Evolutionary conservation across 2,797 vertebrate genomes (phyloP).

Genomic region (Enteromius thamalakanensis): DNA sequence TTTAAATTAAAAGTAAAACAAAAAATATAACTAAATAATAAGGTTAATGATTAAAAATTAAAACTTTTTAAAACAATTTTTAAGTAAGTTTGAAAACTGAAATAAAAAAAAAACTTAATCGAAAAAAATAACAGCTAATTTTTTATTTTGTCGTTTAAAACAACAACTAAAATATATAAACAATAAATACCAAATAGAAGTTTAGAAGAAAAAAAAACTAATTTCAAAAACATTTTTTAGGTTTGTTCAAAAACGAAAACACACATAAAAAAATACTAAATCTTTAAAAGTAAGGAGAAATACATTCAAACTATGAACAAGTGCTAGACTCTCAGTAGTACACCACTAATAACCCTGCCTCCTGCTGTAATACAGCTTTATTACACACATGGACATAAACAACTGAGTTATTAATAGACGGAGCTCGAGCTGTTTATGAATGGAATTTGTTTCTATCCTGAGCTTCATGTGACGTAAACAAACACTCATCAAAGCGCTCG

Average conservation of each 20-base stretch:
- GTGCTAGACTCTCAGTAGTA: background rate
- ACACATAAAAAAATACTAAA: background rate
- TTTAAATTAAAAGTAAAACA: too few species aligned
- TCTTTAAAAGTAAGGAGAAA: background rate
- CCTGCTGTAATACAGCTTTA: background rate
- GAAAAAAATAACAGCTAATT: too few species aligned
- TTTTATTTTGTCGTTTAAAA: background rate
- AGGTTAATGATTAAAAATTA: too few species aligned
- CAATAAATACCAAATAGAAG: background rate
- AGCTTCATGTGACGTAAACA: background rate
- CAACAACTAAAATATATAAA: background rate
- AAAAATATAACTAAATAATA: too few species aligned
- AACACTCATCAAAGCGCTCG: background rate
- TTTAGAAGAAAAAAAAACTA: background rate
- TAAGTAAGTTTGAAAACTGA: background rate
- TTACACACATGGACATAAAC: background rate
- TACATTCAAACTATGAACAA: background rate
- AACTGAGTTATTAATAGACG: slow-evolving; percentile 2
- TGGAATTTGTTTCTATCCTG: background rate
- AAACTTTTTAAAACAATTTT: too few species aligned
- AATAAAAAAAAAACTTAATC: background rate
- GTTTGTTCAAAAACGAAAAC: background rate
- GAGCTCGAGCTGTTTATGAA: background rate
- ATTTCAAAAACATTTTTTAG: background rate
- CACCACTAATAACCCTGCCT: background rate